Percentiles rank a stretch among this genome's conserved stretches.
phyloP scores from a whole-genome alignment of 2,888 invertebrate genomes.

The Ennomos quercinarius region DNA sequence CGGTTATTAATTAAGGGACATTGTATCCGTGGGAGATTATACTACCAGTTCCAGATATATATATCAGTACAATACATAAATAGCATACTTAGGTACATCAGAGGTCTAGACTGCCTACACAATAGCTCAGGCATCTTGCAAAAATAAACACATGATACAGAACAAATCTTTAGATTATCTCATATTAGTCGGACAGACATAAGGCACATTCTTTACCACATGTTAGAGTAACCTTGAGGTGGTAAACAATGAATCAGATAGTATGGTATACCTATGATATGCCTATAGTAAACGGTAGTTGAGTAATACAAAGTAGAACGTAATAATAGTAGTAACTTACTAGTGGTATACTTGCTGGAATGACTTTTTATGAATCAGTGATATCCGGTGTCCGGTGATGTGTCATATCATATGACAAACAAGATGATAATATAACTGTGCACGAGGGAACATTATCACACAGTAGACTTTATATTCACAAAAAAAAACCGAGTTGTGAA shows the following conservation, averaged over 20 bases:
- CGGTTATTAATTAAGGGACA: no score
- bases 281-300: background rate
- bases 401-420: constrained; percentile 18
- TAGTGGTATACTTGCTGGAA: constrained; percentile 21
- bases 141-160: no score
- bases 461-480: no score
- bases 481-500: no score
- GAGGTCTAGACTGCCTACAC: no score
- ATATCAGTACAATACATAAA: no score
- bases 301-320: constrained; percentile 9
- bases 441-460: background rate
- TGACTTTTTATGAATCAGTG: constrained; percentile 18
- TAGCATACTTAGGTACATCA: no score
- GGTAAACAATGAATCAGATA: constrained; percentile 29
- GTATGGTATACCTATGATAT: background rate
- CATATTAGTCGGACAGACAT: constrained; percentile 3
- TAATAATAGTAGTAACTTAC: background rate
- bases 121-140: no score
- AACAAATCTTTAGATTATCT: constrained; percentile 5
- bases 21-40: no score
- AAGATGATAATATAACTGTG: constrained; percentile 9
- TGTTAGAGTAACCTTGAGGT: constrained; percentile 19
- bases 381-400: constrained; percentile 27
- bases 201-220: constrained; percentile 14
- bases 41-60: no score